Percentiles rank a stretch among this genome's conserved stretches.
phyloP scores from a whole-genome alignment of 1,140 invertebrate species.

The Polypedilum vanderplanki region DNA sequence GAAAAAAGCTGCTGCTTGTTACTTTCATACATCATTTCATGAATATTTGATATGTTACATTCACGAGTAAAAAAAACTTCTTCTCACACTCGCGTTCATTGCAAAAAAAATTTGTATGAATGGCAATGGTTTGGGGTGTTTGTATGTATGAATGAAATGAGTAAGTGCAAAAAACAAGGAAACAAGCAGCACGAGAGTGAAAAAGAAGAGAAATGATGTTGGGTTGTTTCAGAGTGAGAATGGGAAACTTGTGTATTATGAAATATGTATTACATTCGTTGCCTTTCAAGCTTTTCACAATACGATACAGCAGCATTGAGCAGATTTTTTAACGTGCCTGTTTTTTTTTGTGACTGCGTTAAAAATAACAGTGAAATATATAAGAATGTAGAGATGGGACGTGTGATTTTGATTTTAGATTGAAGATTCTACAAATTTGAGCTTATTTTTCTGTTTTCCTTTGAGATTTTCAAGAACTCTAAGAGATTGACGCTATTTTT shows the following conservation, averaged over 20 bases:
- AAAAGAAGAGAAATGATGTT: too few relatives aligned
- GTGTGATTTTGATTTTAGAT: too few relatives aligned
- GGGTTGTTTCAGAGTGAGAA: neutral
- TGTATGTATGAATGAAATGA: neutral
- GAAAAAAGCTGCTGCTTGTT: slow-evolving; percentile 16
- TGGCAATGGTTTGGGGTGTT: neutral
- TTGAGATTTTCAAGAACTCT: too few relatives aligned
- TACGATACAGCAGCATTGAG: neutral
- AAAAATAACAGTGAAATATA: too few relatives aligned
- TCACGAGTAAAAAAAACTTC: neutral
- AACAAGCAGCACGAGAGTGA: too few relatives aligned
- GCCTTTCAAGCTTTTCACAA: slow-evolving; percentile 8
- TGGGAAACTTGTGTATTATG: neutral
- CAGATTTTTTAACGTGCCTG: neutral
- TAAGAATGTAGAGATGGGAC: too few relatives aligned
- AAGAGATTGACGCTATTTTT: too few relatives aligned
- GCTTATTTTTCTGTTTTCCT: too few relatives aligned
- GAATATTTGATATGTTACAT: slow-evolving; percentile 1
- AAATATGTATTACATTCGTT: slow-evolving; percentile 14
- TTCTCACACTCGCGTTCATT: too few relatives aligned
- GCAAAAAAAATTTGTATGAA: neutral
- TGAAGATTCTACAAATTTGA: too few relatives aligned
- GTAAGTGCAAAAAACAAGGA: neutral
- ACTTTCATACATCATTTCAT: slow-evolving; percentile 14
- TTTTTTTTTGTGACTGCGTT: too few relatives aligned